Conservation (phyloP, 1,140 invertebrate genomes). For the Zaprionus africanus region DNA sequence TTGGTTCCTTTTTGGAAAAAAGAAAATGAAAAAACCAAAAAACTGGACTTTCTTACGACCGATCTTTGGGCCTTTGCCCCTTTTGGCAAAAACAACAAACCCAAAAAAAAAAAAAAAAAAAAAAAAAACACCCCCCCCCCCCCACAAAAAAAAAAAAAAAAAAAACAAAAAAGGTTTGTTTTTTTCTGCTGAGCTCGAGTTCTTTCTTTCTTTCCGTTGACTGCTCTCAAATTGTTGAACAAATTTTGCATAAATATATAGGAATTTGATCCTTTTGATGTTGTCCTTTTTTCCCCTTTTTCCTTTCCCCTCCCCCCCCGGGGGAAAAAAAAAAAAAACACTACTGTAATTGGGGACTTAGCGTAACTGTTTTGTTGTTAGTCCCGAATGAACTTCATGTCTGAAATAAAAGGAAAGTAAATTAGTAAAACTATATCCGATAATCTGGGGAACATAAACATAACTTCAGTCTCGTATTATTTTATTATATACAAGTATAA, state of each 20-base stretch:
- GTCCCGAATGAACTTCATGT: neutral
- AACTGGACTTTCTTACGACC: slow-evolving; percentile 38
- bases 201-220: slow-evolving; percentile 2
- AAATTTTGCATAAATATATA: slow-evolving; percentile 38
- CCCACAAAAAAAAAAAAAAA: too few species aligned
- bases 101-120: too few species aligned
- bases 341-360: slow-evolving; percentile 7
- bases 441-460: neutral
- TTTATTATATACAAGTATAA: too few species aligned
- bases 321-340: too few species aligned
- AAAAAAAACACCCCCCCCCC: too few species aligned
- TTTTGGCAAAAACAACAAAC: slow-evolving; percentile 20
- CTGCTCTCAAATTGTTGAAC: slow-evolving; percentile 29
- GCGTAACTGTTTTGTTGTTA: neutral
- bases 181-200: neutral
- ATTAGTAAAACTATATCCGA: neutral
- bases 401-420: neutral
- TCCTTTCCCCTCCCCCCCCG: too few species aligned
- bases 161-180: too few species aligned
- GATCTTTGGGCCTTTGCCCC: slow-evolving; percentile 26
- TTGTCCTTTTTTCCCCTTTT: slow-evolving; percentile 8
- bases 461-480: neutral
- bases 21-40: too few species aligned
- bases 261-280: slow-evolving; percentile 15
- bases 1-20: too few species aligned